phyloP scores from a whole-genome alignment of 2,888 invertebrate species.

The Cryptophagus acutangulus region DNA sequence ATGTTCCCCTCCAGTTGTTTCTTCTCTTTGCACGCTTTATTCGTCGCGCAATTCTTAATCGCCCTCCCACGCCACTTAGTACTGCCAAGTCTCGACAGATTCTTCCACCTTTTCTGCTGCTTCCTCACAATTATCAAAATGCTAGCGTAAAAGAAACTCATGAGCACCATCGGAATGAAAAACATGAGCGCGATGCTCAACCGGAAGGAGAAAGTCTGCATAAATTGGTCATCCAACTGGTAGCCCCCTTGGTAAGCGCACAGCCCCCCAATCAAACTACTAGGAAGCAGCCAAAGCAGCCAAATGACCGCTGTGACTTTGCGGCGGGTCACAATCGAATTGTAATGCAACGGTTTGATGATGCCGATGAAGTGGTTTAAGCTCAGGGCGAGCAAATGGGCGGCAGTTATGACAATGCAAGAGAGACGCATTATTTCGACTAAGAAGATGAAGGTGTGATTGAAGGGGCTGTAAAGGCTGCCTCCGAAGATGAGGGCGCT shows the following conservation, averaged over 20 bases:
- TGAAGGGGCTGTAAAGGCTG: constrained; percentile 25
- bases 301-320: constrained; percentile 50
- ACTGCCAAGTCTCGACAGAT: constrained; percentile 46
- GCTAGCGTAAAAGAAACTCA: constrained; percentile 57
- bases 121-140: constrained; percentile 55
- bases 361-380: constrained; percentile 65
- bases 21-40: constrained; percentile 34
- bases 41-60: constrained; percentile 11
- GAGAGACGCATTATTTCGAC: constrained; percentile 1
- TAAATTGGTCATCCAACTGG: constrained; percentile 6
- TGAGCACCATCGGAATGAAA: constrained; percentile 54
- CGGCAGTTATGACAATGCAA: constrained; percentile 53
- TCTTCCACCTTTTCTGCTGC: constrained; percentile 51
- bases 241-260: neutral
- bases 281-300: constrained; percentile 56
- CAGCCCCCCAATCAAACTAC: constrained; percentile 42
- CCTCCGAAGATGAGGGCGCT: constrained; percentile 52
- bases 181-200: constrained; percentile 52
- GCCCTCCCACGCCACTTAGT: constrained; percentile 33
- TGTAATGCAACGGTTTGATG: constrained; percentile 56
- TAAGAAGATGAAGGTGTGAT: neutral
- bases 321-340: constrained; percentile 54
- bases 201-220: constrained; percentile 48
- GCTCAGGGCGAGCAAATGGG: constrained; percentile 59
- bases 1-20: constrained; percentile 48